phyloP scores from a whole-genome alignment of 2,113 vertebrate species.

The Elaphurus davidianus region DNA sequence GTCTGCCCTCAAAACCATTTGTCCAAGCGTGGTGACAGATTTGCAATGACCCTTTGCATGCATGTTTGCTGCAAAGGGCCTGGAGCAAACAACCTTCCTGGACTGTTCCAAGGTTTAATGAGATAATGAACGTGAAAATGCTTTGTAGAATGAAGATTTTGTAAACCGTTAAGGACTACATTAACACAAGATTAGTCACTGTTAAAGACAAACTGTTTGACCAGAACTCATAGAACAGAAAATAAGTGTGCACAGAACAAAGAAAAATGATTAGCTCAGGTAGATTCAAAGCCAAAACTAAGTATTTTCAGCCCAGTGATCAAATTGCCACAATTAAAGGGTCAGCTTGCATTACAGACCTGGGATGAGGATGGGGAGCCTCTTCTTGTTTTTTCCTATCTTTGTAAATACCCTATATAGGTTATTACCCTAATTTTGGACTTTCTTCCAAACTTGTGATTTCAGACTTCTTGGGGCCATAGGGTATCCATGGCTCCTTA shows the following conservation, averaged over 20 bases:
- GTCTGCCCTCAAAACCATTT: neutral
- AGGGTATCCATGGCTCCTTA: neutral
- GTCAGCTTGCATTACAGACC: neutral
- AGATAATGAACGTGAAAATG: neutral
- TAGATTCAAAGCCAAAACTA: neutral
- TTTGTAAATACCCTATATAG: neutral
- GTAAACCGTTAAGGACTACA: neutral
- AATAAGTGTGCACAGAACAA: neutral
- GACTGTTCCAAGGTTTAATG: neutral
- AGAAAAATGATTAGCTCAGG: neutral
- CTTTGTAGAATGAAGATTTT: neutral
- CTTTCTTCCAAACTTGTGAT: neutral
- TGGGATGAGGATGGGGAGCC: accelerated
- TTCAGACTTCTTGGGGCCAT: neutral
- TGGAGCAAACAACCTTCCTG: neutral
- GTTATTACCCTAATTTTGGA: neutral
- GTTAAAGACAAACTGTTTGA: neutral
- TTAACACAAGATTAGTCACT: neutral
- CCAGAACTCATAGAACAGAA: neutral
- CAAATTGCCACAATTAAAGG: neutral
- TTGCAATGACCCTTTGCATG: neutral
- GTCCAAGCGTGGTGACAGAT: neutral
- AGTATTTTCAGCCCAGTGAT: neutral
- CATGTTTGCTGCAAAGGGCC: neutral
- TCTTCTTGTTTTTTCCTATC: neutral